Conservation (phyloP, 2,888 invertebrate species). For the Ctena decussata region DNA sequence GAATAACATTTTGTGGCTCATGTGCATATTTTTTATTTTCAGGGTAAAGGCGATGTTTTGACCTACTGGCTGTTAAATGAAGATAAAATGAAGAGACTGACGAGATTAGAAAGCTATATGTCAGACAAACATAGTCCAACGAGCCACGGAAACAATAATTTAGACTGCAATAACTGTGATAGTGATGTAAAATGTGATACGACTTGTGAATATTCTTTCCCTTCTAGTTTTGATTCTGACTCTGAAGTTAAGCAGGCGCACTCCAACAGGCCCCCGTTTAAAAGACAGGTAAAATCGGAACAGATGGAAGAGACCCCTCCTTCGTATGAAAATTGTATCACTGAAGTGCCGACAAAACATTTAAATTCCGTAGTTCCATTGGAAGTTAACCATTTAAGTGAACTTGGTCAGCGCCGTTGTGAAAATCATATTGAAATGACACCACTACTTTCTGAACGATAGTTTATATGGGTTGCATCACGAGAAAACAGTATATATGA, state of each 20-base stretch:
- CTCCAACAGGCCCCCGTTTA: not conserved
- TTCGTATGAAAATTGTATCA: not conserved
- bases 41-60: constrained; percentile 86
- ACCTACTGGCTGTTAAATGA: constrained; percentile 86
- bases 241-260: not conserved
- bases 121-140: constrained; percentile 16
- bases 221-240: not conserved
- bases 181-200: not conserved
- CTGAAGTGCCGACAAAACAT: not conserved
- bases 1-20: too few relatives aligned
- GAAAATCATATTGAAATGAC: constrained; percentile 31
- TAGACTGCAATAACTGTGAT: not conserved
- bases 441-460: constrained; percentile 6
- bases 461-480: too few relatives aligned
- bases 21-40: constrained; percentile 25
- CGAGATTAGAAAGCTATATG: constrained; percentile 53
- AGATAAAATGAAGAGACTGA: constrained; percentile 76
- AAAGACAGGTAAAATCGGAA: not conserved
- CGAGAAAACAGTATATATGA: too few relatives aligned
- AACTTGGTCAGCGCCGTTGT: not conserved
- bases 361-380: not conserved
- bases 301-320: not conserved
- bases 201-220: not conserved
- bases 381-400: not conserved
- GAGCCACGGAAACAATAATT: not conserved